phyloP scores from a whole-genome alignment of 2,888 invertebrate species.

The Pteria penguin region DNA sequence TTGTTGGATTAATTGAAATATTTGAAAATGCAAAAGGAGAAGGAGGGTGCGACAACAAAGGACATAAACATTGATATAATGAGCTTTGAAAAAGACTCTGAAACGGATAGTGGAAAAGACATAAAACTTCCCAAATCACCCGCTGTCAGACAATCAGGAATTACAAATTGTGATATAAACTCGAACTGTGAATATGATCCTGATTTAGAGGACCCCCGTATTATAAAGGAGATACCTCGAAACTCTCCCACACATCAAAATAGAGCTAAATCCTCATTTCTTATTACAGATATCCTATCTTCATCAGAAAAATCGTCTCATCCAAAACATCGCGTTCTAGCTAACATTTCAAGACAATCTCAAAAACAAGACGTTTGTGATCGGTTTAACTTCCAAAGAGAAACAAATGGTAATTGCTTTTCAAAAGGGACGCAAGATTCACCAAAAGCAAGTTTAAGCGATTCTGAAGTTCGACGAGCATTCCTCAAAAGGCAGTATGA shows the following conservation, averaged over 20 bases:
- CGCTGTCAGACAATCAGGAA: too few relatives aligned
- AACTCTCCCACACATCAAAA: neutral
- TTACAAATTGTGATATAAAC: too few relatives aligned
- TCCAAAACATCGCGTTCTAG: neutral
- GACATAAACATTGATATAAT: too few relatives aligned
- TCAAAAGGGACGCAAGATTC: neutral
- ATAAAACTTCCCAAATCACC: too few relatives aligned
- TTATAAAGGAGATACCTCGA: too few relatives aligned
- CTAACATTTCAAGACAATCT: neutral
- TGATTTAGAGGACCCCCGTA: too few relatives aligned
- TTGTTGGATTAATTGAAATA: too few relatives aligned
- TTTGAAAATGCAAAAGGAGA: too few relatives aligned
- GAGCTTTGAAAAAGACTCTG: too few relatives aligned
- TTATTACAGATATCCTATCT: slow-evolving; percentile 62
- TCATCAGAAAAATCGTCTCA: neutral
- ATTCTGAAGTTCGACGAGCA: neutral
- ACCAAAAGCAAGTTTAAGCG: neutral
- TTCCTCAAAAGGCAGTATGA: neutral
- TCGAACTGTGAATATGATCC: too few relatives aligned
- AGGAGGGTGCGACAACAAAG: too few relatives aligned
- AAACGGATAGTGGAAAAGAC: too few relatives aligned
- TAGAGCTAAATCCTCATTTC: slow-evolving; percentile 53
- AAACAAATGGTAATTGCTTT: neutral
- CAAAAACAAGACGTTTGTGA: neutral
- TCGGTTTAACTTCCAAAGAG: neutral